These are phyloP conservation scores for Micrasema minimum DNA, from an alignment of 1,140 invertebrate genomes.

Conservation along the genomic window DNA sequence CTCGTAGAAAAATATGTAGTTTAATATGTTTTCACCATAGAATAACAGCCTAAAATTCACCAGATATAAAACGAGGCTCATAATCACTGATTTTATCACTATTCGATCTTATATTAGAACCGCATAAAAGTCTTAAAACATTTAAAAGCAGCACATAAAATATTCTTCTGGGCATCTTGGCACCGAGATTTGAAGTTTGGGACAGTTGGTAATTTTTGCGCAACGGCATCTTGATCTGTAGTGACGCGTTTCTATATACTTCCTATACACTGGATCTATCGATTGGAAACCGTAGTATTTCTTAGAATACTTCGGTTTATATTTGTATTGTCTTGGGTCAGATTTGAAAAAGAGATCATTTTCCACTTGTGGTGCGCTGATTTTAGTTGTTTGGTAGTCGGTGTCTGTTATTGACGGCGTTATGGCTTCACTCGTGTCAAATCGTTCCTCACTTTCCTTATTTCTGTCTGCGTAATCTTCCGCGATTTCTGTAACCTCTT, in stretches of 20 bases:
- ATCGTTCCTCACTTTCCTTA: slow-evolving; percentile 49
- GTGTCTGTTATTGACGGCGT: slow-evolving; percentile 12
- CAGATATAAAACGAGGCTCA: no score
- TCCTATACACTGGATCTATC: slow-evolving; percentile 43
- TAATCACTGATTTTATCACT: no score
- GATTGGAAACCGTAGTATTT: slow-evolving; percentile 42
- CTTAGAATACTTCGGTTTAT: slow-evolving; percentile 42
- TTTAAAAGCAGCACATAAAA: slow-evolving; percentile 63
- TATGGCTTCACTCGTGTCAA: slow-evolving; percentile 50
- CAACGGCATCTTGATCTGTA: slow-evolving; percentile 62
- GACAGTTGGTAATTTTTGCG: slow-evolving; percentile 65
- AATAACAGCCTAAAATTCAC: no score
- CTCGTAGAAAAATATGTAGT: no score
- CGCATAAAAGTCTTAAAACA: neutral
- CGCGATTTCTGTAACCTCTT: slow-evolving; percentile 18
- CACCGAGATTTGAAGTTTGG: slow-evolving; percentile 62
- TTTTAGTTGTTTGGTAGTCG: slow-evolving; percentile 56
- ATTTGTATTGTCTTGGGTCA: slow-evolving; percentile 34
- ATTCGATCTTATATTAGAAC: no score
- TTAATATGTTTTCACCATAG: no score
- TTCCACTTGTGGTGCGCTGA: slow-evolving; percentile 55
- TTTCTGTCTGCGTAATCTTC: slow-evolving; percentile 43
- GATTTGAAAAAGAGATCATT: slow-evolving; percentile 49
- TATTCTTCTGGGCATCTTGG: slow-evolving; percentile 64
- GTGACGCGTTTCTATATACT: slow-evolving; percentile 48